A percentile compares a stretch with the other conserved stretches of the same genome.
Conservation (phyloP, 2,888 invertebrate genomes). For the Steromphala cineraria region DNA sequence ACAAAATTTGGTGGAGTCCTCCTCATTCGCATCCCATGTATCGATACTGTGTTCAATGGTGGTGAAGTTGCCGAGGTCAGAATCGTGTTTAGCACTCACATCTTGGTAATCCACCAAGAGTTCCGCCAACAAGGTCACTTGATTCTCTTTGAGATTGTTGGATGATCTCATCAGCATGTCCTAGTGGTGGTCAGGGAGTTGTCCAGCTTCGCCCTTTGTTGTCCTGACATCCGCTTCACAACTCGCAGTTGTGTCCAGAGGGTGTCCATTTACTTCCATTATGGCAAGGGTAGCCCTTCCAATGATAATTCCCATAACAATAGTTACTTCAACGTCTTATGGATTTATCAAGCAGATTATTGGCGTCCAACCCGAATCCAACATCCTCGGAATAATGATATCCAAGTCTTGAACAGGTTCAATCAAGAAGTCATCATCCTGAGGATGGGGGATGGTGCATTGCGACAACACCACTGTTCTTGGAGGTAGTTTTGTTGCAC, state of each 20-base stretch:
- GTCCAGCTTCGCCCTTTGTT: neutral
- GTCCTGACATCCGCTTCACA: neutral
- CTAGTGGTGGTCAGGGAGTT: neutral
- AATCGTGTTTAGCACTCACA: constrained; percentile 8
- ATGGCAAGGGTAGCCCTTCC: no score
- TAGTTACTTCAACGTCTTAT: no score
- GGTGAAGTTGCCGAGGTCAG: neutral
- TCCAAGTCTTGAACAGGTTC: no score
- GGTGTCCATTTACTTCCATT: no score
- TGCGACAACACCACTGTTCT: no score
- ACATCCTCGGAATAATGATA: no score
- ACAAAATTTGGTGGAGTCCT: neutral
- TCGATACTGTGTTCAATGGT: neutral
- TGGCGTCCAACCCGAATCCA: no score
- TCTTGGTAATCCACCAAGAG: neutral
- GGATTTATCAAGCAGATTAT: no score
- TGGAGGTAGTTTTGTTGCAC: no score
- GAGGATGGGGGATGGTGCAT: no score
- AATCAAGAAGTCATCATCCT: no score
- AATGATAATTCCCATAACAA: no score
- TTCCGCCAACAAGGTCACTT: neutral
- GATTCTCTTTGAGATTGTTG: neutral
- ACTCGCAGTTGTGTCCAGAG: neutral
- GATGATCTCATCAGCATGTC: neutral
- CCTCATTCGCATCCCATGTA: neutral